These are phyloP conservation scores for Apis mellifera DNA, from an alignment of 1,140 invertebrate genomes.

Conservation along the genomic window DNA sequence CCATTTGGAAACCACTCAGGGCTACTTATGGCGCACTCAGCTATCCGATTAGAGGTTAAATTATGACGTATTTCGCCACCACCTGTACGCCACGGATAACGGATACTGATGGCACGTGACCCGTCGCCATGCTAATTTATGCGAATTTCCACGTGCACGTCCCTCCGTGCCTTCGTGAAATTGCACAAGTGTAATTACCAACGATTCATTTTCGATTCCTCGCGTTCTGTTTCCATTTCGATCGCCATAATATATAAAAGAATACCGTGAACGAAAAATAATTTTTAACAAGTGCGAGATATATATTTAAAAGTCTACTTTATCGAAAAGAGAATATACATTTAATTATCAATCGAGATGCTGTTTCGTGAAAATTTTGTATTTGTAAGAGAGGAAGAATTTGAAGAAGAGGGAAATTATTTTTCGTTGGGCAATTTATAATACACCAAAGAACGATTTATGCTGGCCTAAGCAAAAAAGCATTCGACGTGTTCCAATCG, in stretches of 20 bases:
- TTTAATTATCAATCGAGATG: no score
- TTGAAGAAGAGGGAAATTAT: no score
- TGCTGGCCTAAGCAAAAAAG: neutral
- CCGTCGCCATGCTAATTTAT: slow-evolving; percentile 57
- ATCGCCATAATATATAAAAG: slow-evolving; percentile 8
- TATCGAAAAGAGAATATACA: no score
- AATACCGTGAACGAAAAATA: no score
- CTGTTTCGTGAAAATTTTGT: no score
- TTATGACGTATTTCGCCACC: slow-evolving; percentile 60
- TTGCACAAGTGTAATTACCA: slow-evolving; percentile 1
- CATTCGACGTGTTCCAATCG: slow-evolving; percentile 28
- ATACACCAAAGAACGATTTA: neutral
- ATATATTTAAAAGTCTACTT: no score
- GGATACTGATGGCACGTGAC: slow-evolving; percentile 52
- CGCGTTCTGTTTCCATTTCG: neutral
- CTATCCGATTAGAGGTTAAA: slow-evolving; percentile 63
- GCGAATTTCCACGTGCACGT: slow-evolving; percentile 48
- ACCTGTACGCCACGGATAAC: slow-evolving; percentile 57
- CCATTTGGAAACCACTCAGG: slow-evolving; percentile 51
- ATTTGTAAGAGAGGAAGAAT: no score
- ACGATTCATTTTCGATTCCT: slow-evolving; percentile 1
- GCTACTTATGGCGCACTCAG: slow-evolving; percentile 54
- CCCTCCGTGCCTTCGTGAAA: slow-evolving; percentile 20
- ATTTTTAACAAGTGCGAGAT: no score
- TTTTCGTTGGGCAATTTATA: neutral